Conservation (phyloP, 2,113 vertebrate genomes). For the Misgurnus anguillicaudatus region DNA sequence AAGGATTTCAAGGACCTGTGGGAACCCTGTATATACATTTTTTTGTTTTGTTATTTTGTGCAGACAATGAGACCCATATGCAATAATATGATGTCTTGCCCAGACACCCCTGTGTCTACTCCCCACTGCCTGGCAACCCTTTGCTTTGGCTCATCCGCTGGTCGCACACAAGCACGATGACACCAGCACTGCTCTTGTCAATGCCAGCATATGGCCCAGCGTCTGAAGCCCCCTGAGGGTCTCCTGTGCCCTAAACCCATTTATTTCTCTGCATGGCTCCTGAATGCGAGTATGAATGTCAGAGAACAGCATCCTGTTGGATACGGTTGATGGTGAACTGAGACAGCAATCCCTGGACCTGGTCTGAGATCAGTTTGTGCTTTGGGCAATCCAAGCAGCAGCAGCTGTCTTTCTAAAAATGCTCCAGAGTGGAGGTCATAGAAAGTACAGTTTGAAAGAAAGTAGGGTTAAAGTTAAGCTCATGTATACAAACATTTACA, state of each 20-base stretch:
- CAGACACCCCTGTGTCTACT: neutral
- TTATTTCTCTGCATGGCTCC: constrained; percentile 2
- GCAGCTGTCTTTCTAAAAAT: neutral
- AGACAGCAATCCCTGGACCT: constrained; percentile 3
- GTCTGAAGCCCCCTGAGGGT: constrained; percentile 22
- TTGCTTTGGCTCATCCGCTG: constrained; percentile 30
- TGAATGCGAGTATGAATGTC: constrained; percentile 21
- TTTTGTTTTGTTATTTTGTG: neutral
- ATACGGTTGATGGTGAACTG: neutral
- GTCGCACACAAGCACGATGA: neutral
- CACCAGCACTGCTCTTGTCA: constrained; percentile 17
- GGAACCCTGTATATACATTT: too few relatives aligned
- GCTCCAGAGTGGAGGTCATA: constrained; percentile 1
- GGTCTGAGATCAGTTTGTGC: neutral
- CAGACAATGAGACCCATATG: neutral
- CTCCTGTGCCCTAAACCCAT: neutral
- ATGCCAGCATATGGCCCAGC: constrained; percentile 23
- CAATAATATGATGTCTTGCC: neutral
- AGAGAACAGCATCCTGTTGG: neutral
- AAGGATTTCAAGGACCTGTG: too few relatives aligned
- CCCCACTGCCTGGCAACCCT: neutral
- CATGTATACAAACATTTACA: neutral
- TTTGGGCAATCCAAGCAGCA: constrained; percentile 6
- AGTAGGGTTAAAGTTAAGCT: neutral
- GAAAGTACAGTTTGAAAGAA: constrained; percentile 2